Evolutionary conservation across 1,140 invertebrate species (phyloP), one percentile per base, ranked within the genome.

Genomic region (Megathymus violae): DNA sequence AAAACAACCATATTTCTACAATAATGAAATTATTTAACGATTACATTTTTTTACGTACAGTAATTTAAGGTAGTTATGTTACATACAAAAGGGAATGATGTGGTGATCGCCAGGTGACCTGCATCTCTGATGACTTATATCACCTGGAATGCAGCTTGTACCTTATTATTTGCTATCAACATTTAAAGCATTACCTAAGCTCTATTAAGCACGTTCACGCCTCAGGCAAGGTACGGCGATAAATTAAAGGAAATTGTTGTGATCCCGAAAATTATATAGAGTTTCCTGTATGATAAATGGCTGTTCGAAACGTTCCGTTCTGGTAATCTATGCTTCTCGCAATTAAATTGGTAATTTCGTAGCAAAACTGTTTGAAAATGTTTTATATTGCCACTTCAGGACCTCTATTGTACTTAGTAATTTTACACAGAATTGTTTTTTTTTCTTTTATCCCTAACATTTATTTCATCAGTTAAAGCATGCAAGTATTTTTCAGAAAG

Each of bases 241-340:
- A 78, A 78, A 78, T 78, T 75, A 71, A 44, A 65, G 43, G 64
- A 77, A 71, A 75, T 78, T 76, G 71, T 78, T 79, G 67, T 74
- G 69, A 74, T 72, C 77, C 60, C 69, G 71, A 77, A 77, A 71
- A 79, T 79, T 75, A 72, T 73, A 69, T 67, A 54, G 62, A 71
- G 61, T 71, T 67, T 40, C 48, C 25, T 14, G 34, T 63, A 75
- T 77, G 74, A 80, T 75, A 70, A 76, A 80, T 80, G 72, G 62
- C 15, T 46, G 41, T 44, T 52, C 71, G 50, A 41, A 31, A 66
- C 47, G 61, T 31, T 58, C 51, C 52, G 43, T 65, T 64, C 48
- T 69, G 48, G 69, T 76, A 71, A 68, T 74, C 69, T 74, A 62
- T 60, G 58, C 54, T 66, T 41, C 65, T 54, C 66, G 62, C 64